phyloP scores from a whole-genome alignment of 2,113 vertebrate genomes.

The Bos indicus region DNA sequence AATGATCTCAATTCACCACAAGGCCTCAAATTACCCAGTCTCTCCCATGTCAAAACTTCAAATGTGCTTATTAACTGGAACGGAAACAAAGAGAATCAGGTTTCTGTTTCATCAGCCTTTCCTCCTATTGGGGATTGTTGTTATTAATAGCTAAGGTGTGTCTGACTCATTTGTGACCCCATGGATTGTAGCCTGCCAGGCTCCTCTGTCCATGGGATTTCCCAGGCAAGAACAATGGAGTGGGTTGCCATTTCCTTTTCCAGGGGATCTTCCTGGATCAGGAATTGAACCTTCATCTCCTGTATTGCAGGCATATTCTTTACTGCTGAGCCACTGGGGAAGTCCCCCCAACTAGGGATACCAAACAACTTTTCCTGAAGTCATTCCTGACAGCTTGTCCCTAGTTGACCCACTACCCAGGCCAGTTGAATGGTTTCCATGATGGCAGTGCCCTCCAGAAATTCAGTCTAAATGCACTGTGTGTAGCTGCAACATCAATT shows the following conservation, averaged over 20 bases:
- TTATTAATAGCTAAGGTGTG: background rate
- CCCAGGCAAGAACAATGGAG: background rate
- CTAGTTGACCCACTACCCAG: background rate
- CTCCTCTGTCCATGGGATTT: background rate
- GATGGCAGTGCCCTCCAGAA: background rate
- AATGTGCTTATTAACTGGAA: slow-evolving; percentile 39
- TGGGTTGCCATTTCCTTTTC: background rate
- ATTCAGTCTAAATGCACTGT: accelerated
- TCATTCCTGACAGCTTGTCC: background rate
- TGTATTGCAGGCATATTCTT: background rate
- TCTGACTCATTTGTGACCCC: background rate
- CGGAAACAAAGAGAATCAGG: slow-evolving; percentile 6
- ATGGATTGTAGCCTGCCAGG: background rate
- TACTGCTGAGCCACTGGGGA: background rate
- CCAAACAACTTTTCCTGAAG: background rate
- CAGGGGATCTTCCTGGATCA: background rate
- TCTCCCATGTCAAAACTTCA: slow-evolving; percentile 22
- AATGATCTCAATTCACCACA: slow-evolving; percentile 44
- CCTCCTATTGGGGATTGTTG: background rate
- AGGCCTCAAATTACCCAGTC: background rate
- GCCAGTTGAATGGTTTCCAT: background rate
- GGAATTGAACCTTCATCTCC: background rate
- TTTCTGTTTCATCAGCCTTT: background rate
- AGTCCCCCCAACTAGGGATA: background rate
- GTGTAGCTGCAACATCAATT: background rate